Evolutionary conservation across 2,888 invertebrate genomes (phyloP).

Genomic region (Neoaliturus tenellus): DNA sequence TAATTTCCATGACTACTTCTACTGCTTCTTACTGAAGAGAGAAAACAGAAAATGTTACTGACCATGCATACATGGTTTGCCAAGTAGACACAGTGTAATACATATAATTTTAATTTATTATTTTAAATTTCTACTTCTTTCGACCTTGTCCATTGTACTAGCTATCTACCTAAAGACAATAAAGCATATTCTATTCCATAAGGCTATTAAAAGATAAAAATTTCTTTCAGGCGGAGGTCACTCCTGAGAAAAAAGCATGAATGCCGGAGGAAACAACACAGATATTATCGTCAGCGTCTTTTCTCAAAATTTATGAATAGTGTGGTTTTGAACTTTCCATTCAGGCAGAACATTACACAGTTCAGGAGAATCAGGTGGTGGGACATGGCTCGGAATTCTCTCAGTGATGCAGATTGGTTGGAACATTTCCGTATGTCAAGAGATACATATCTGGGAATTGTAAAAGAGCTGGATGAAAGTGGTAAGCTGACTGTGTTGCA

Average conservation of each 20-base stretch:
- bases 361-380: slow-evolving; percentile 16
- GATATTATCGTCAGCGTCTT: slow-evolving; percentile 8
- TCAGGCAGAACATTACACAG: not conserved
- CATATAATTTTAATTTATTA: too few relatives aligned
- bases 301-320: not conserved
- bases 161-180: too few relatives aligned
- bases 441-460: not conserved
- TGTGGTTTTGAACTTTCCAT: not conserved
- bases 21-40: too few relatives aligned
- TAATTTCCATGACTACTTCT: too few relatives aligned
- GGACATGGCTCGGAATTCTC: slow-evolving; percentile 9
- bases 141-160: too few relatives aligned
- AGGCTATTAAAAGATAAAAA: too few relatives aligned
- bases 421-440: not conserved
- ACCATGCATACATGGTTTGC: too few relatives aligned
- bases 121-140: too few relatives aligned
- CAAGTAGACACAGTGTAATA: too few relatives aligned
- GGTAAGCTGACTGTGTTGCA: not conserved
- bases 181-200: too few relatives aligned
- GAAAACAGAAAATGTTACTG: too few relatives aligned
- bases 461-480: not conserved
- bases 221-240: not conserved
- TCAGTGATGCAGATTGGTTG: not conserved
- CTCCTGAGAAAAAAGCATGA: not conserved
- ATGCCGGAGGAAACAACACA: not conserved